Conservation (phyloP, 2,888 invertebrate species). For the Campoplex capitator region DNA sequence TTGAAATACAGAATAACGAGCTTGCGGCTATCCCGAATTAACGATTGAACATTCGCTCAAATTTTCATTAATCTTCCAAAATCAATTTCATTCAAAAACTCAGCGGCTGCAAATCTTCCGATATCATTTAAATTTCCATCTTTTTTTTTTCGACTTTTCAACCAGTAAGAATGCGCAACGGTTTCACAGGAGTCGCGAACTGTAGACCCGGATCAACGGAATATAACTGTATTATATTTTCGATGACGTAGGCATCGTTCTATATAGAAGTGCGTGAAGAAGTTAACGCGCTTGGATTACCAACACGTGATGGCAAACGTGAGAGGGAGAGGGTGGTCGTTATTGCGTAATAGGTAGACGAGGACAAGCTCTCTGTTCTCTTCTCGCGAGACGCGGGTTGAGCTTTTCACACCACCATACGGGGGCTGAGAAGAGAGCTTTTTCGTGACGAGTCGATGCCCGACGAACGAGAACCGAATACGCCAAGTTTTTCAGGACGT, state of each 20-base stretch:
- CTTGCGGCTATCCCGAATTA: no score
- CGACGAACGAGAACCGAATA: slow-evolving; percentile 59
- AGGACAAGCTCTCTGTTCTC: slow-evolving; percentile 43
- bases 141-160: background rate
- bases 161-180: background rate
- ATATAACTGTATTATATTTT: slow-evolving; percentile 10
- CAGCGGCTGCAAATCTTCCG: background rate
- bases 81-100: background rate
- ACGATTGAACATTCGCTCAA: background rate
- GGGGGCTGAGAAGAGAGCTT: slow-evolving; percentile 59
- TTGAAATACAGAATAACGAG: no score
- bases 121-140: background rate
- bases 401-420: slow-evolving; percentile 67
- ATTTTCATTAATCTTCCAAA: background rate
- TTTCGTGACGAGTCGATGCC: slow-evolving; percentile 63
- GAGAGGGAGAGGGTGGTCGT: slow-evolving; percentile 55
- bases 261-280: slow-evolving; percentile 47
- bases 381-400: slow-evolving; percentile 40
- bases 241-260: slow-evolving; percentile 42
- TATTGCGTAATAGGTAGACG: slow-evolving; percentile 64
- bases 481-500: slow-evolving; percentile 44
- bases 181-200: background rate
- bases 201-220: background rate
- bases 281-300: slow-evolving; percentile 65
- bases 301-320: slow-evolving; percentile 65